Conservation (phyloP, 2,113 vertebrate genomes). For the Clupea harengus region DNA sequence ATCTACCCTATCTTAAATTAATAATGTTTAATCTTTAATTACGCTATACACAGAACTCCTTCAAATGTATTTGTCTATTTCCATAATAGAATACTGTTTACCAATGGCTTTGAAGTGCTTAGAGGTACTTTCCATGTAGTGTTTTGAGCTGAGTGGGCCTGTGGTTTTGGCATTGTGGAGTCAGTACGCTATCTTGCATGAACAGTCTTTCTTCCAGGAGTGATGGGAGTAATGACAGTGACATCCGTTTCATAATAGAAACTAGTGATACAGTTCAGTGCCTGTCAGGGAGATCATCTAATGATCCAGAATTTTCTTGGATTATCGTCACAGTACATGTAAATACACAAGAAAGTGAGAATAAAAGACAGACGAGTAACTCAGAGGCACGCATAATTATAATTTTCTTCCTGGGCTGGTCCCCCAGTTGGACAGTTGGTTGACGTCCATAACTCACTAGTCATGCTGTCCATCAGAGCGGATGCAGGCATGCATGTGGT, state of each 20-base stretch:
- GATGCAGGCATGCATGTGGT: slow-evolving; percentile 33
- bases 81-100: background rate
- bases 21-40: no score
- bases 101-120: background rate
- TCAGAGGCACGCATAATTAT: background rate
- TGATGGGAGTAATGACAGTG: background rate
- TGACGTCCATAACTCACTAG: background rate
- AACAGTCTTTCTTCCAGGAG: background rate
- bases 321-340: background rate
- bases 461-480: slow-evolving; percentile 23
- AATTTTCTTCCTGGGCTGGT: background rate
- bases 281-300: background rate
- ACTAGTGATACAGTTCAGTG: background rate
- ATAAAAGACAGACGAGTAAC: background rate
- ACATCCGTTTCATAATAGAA: background rate
- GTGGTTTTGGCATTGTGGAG: background rate
- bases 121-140: background rate
- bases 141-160: background rate
- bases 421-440: background rate
- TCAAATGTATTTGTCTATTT: no score
- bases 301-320: background rate
- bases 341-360: background rate
- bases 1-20: no score
- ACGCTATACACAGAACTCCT: no score
- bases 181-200: background rate